These are phyloP conservation scores for Drosophila fulvimacula DNA, from an alignment of 2,888 invertebrate genomes.

Conservation along the genomic window DNA sequence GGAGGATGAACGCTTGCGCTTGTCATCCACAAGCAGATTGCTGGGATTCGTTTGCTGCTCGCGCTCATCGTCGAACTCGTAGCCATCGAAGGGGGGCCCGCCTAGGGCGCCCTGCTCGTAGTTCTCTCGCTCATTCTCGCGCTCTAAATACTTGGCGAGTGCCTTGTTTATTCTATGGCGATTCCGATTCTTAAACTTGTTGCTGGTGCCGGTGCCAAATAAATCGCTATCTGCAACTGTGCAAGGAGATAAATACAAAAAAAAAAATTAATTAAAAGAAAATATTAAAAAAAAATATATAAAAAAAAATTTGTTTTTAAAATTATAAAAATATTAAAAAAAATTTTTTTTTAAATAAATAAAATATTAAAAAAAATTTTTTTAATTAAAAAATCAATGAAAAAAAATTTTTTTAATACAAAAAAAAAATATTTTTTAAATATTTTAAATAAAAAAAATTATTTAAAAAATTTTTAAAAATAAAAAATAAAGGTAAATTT, in stretches of 20 bases:
- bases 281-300: conserved; percentile 43
- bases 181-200: conserved; percentile 77
- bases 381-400: conserved; percentile 13
- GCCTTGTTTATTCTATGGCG: conserved; percentile 83
- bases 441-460: too few relatives aligned
- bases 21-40: conserved; percentile 72
- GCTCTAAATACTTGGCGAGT: conserved; percentile 83
- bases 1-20: conserved; percentile 80
- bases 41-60: conserved; percentile 51
- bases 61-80: conserved; percentile 81
- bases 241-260: conserved; percentile 24
- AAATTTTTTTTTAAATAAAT: neutral
- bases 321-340: conserved; percentile 6
- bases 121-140: conserved; percentile 74
- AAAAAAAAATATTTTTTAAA: too few relatives aligned
- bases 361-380: conserved; percentile 29
- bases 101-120: conserved; percentile 71
- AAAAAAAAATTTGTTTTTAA: conserved; percentile 2
- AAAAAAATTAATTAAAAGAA: too few relatives aligned
- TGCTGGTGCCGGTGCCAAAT: conserved; percentile 66
- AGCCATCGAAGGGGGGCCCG: conserved; percentile 64
- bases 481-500: conserved; percentile 1
- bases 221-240: conserved; percentile 71
- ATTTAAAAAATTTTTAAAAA: conserved; percentile 50
- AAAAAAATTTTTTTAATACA: conserved; percentile 2